Base-by-base conservation (phyloP, 2,113 vertebrate genomes). In the Notothenia rossii region DNA sequence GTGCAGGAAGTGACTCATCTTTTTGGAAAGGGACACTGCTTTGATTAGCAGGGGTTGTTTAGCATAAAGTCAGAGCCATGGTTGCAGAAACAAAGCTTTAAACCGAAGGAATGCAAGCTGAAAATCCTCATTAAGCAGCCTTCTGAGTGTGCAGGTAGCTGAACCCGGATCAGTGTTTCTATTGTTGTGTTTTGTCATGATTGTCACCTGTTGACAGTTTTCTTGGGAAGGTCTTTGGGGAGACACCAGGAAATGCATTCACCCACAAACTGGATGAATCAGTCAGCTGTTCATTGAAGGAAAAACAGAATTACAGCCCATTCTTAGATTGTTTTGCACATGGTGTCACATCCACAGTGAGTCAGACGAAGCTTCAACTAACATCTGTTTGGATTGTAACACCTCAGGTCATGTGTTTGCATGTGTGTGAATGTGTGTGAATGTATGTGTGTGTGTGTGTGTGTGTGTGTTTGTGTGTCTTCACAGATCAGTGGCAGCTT, bases 131-230 rank as follows among this genome's bases (percentile, higher is more conserved):
- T 56, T 74, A 83, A 54, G 73, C 83, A 74, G 59, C 56, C 33
- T 20, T 25, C 17, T 8, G 10, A 48, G 4, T 70, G 55, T 51
- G 25, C 63, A 17, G n/a, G 33, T 48, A 33, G 56, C 49, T 67
- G 5, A n/a, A 13, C 15, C 10, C 4, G 4, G 45, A 46, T 66
- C 46, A 12, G 25, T 18, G 64, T n/a, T 25, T 36, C 29, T 73
- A 36, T 53, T 59, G 49, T 53, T 82, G 63, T 78, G 72, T 43
- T 79, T 61, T 43, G 40, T 61, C 45, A 20, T 58, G 18, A 11
- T 53, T 17, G 50, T 73, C 81, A 92, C 89, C 89, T 92, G 89
- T 90, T 93, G 86, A 83, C 81, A 60, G 54, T 43, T 4, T 33
- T 64, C 29, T 62, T 25, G 36, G 54, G 46, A 53, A 25, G 13